Evolutionary conservation across 2,113 vertebrate species (phyloP).

Genomic region (Crypturellus undulatus): DNA sequence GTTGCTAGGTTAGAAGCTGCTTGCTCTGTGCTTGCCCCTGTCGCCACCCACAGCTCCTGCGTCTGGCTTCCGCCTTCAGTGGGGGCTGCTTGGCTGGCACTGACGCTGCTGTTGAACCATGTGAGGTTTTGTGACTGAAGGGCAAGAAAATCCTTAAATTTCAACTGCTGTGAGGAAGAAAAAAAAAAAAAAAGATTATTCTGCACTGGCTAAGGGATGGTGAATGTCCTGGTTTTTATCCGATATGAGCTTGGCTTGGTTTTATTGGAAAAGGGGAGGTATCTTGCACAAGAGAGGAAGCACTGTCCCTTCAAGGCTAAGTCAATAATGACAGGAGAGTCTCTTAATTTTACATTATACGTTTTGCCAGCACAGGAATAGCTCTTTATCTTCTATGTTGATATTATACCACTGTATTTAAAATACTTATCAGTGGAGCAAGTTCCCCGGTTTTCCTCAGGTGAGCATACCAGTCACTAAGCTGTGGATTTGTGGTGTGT

Average conservation of each 20-base stretch:
- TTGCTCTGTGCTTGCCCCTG: background rate
- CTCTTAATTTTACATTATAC: background rate
- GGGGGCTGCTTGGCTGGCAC: background rate
- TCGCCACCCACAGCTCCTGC: background rate
- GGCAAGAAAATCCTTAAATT: background rate
- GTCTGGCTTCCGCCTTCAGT: background rate
- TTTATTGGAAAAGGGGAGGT: background rate
- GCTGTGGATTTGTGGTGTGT: background rate
- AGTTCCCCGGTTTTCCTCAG: background rate
- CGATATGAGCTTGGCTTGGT: background rate
- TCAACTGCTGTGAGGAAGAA: too few relatives aligned
- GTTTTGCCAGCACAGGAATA: background rate
- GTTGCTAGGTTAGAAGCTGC: background rate
- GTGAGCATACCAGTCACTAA: background rate
- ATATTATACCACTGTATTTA: background rate
- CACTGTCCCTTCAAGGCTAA: background rate
- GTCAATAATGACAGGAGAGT: background rate
- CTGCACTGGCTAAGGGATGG: background rate
- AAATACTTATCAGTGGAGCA: background rate
- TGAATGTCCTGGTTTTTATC: background rate
- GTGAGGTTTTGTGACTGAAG: background rate
- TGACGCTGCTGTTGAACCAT: background rate
- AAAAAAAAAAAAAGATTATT: too few relatives aligned
- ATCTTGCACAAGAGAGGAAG: background rate
- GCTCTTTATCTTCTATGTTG: background rate